Evolutionary conservation across 2,797 vertebrate genomes (phyloP), one percentile per base, ranked within the genome.

Genomic region (Mormyrus hasselquistii): DNA sequence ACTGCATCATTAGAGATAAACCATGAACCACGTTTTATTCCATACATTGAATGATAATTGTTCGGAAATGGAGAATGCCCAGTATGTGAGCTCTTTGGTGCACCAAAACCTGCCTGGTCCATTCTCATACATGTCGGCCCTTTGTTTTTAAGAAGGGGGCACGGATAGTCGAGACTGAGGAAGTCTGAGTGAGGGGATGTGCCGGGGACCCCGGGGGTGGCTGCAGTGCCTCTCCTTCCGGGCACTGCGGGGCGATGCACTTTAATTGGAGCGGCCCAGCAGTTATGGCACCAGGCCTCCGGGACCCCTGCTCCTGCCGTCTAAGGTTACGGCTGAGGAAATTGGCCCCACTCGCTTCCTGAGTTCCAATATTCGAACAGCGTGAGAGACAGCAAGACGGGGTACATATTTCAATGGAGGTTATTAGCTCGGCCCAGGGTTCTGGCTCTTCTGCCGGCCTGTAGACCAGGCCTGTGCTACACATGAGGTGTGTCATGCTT

Each of bases 281-380:
- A 8, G 25, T 53, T 29, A 47, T 22, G 91, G 96, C 94, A 97
- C 96, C 93, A 94, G 90, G 93, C 94, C 94, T 93, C 94, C 94
- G 88, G 94, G 96, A 96, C 95, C 95, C 95, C 91, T 94, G 93
- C 93, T 93, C 86, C 92, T 94, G 94, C 95, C 92, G 95, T 97
- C 97, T 98, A 96, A 95, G 91, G 95, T 98, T 98, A 97, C 97
- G 94, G 92, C 47, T 89, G 94, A 96, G 97, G 96, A 98, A 97
- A 96, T 96, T 97, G 97, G 96, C 96, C 92, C 95, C 92, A 93
- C 93, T 94, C 91, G 95, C 97, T 98, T 98, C 97, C 97, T 98
- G 97, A 97, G 95, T 95, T 96, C 94, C 92, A 95, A 94, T 95
- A 94, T 93, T 93, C 93, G 91, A 95, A 94, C 92, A 83, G 94